Percentiles rank a stretch among this genome's conserved stretches.
Evolutionary conservation across 2,113 vertebrate species (phyloP).

Genomic region (Martes martes): DNA sequence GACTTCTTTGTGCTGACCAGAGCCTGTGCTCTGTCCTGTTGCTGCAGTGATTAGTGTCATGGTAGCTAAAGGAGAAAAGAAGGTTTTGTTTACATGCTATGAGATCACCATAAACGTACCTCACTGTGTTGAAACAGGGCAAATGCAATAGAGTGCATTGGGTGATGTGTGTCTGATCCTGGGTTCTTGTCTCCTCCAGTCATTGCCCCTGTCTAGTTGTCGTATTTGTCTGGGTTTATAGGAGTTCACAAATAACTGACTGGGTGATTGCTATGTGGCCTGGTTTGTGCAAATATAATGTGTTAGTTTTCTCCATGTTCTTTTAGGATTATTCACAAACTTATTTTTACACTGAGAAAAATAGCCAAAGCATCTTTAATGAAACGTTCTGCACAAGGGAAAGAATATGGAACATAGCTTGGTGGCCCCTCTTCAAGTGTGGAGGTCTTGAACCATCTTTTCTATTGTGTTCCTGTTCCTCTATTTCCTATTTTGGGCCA

Average conservation of each 20-base stretch:
- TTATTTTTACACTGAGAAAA: constrained; percentile 60
- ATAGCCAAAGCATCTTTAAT: constrained; percentile 76
- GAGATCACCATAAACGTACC: background rate
- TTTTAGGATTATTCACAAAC: background rate
- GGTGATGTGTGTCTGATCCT: background rate
- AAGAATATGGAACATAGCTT: background rate
- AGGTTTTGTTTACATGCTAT: background rate
- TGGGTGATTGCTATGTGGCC: constrained; percentile 76
- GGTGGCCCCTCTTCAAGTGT: background rate
- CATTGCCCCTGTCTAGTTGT: constrained; percentile 61
- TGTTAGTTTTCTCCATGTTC: background rate
- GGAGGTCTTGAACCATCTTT: background rate
- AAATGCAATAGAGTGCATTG: background rate
- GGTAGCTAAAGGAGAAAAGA: constrained; percentile 43
- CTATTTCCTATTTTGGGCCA: background rate
- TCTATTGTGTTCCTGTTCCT: background rate
- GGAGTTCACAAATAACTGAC: constrained; percentile 59
- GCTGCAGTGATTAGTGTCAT: constrained; percentile 44
- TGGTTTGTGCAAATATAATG: constrained; percentile 33
- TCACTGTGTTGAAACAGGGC: background rate
- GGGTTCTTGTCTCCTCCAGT: background rate
- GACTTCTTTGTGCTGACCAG: background rate
- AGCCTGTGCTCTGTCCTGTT: background rate
- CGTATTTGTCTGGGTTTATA: constrained; percentile 70
- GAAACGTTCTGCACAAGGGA: constrained; percentile 29